Base-by-base conservation (phyloP, 2,888 invertebrate species). In the Luperina nickerlii region DNA sequence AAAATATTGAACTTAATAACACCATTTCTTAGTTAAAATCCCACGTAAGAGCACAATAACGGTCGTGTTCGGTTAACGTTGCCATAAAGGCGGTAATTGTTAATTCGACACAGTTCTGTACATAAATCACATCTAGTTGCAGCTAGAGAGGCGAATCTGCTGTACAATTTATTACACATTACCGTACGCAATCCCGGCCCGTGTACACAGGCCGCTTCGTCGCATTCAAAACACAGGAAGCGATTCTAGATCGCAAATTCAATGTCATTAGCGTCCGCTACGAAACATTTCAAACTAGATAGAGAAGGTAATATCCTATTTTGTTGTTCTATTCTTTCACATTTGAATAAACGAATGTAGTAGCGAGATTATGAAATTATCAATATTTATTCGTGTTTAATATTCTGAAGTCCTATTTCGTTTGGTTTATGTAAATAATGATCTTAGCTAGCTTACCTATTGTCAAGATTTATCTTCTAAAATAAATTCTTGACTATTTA, bases 111-210 rank as follows among this genome's bases (percentile, higher is more conserved):
- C 94, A 96, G 94, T 94, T 91, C 89, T 91, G 90, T 92, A 91
- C 94, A 95, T 96, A 96, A 96, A 95, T 96, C 95, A 95, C 94
- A 93, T 88, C 94, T 93, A 93, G 93, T 94, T 95, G 93, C 92
- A 92, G 90, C 90, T 83, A 85, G 90, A 92, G 91, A 92, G 90
- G 94, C 92, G 94, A 94, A 94, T 93, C 92, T 93, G 90, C 92
- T 93, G 90, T 91, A 93, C 92, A 94, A 95, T 96, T 96, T 96
- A 96, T 94, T 92, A 93, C 81, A 86, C 86, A 87, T 85, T 83
- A 88, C 84, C 81, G 87, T 88, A 86, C 83, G 83, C 85, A 88
- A 88, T 82, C 77, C 73, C 72, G 76, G 65, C 45, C 74, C 66
- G 71, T 71, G 80, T 82, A 71, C 73, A 68, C 78, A 73, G 67